Base-by-base conservation (phyloP, 1,140 invertebrate genomes). In the Patella vulgata region DNA sequence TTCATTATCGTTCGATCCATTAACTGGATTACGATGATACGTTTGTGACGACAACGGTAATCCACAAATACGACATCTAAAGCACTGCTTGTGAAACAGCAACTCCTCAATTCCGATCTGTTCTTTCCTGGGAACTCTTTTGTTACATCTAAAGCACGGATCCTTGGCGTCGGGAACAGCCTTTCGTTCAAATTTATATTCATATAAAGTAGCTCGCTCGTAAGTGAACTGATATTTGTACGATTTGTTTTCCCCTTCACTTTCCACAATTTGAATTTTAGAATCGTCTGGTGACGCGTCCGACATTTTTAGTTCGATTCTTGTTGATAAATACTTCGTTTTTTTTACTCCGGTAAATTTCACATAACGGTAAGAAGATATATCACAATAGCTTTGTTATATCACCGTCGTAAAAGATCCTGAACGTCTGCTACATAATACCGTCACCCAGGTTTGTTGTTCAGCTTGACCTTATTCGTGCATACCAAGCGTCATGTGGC, bases 41-140 rank as follows among this genome's bases (percentile, higher is more conserved):
- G 81, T 82, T 66, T 81, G 77, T 57, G 77, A 73, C 2, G 78
- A 80, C 31, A 84, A 70, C 8, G 78, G 80, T 11, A 84, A 51
- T 33, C 76, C 73, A 52, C 77, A 81, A 0, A 73, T 60, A 1
- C 77, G 58, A 46, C 79, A 82, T n/a, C 78, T 58, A 64, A 83
- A 82, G 43, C 81, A 83, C 0, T 77, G 59, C 14, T 76, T 69
- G 58, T 83, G 81, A 58, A 82, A 83, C 14, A 82, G 61, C 71
- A 82, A 50, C 23, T 77, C 70, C 19, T 75, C 78, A n/a, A 80
- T 66, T 19, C 78, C 71, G 0, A 78, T 47, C 60, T 82, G 79
- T 39, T 83, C 79, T 14, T 75, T 71, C 31, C 74, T 72, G 4
- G 72, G 71, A 8, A 77, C 75, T 40, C 77, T 67, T 9, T 70